Percentiles rank a stretch among this genome's conserved stretches.
Conservation (phyloP, 2,888 invertebrate genomes). For the Sepiola atlantica region DNA sequence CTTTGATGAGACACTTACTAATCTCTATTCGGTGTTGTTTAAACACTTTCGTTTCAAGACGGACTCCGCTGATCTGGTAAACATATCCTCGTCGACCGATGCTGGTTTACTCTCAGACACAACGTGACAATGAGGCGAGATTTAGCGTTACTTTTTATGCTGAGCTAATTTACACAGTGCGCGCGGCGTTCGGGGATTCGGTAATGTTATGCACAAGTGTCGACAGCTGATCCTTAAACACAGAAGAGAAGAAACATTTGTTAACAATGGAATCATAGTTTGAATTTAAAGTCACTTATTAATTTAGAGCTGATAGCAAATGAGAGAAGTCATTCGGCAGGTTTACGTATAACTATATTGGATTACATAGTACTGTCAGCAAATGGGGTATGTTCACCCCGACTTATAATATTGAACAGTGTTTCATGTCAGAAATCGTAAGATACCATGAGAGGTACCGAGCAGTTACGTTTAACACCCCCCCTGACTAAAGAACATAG, state of each 20-base stretch:
- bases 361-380: too few species aligned
- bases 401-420: too few species aligned
- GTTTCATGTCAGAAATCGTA: too few species aligned
- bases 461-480: too few species aligned
- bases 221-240: neutral
- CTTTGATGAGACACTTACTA: neutral
- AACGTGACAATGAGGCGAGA: neutral
- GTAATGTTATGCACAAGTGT: neutral
- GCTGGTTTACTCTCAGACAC: too few species aligned
- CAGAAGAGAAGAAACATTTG: neutral
- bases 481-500: too few species aligned
- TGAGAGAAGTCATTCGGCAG: too few species aligned
- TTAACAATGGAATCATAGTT: neutral
- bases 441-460: too few species aligned
- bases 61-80: neutral
- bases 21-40: neutral
- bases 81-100: neutral
- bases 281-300: neutral
- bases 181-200: neutral
- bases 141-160: neutral
- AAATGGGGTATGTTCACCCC: too few species aligned
- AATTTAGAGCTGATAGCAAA: neutral
- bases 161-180: neutral
- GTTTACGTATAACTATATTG: too few species aligned
- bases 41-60: neutral